These are phyloP conservation scores for Onychorhynchus coronatus DNA, from an alignment of 2,113 vertebrate species.

Conservation along the genomic window DNA sequence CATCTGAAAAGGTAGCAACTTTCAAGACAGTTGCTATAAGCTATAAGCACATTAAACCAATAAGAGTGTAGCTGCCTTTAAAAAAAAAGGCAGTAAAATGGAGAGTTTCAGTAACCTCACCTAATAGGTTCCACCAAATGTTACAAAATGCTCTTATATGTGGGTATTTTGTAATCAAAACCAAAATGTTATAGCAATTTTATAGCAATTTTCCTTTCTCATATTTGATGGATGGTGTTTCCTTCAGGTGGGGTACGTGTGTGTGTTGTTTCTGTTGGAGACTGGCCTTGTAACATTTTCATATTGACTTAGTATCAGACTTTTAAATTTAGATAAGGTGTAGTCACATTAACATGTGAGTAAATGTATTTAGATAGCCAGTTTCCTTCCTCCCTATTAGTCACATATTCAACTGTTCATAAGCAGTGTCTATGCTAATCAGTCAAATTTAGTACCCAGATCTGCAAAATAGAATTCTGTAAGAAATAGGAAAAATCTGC, in stretches of 20 bases:
- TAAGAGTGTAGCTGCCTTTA: neutral
- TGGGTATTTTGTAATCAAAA: too few relatives aligned
- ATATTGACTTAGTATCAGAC: neutral
- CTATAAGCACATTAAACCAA: neutral
- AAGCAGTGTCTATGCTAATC: neutral
- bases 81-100: neutral
- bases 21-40: neutral
- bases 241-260: fast-evolving
- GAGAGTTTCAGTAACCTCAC: neutral
- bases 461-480: neutral
- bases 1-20: constrained; percentile 12
- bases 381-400: neutral
- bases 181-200: neutral
- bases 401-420: neutral
- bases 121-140: neutral
- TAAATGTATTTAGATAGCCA: neutral
- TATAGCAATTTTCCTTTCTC: neutral
- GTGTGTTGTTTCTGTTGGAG: neutral
- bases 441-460: neutral
- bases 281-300: neutral
- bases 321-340: neutral
- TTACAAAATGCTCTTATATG: neutral
- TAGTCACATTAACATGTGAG: neutral
- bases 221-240: neutral
- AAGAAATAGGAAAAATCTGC: neutral